phyloP scores from a whole-genome alignment of 2,113 vertebrate genomes.

The Natator depressus region DNA sequence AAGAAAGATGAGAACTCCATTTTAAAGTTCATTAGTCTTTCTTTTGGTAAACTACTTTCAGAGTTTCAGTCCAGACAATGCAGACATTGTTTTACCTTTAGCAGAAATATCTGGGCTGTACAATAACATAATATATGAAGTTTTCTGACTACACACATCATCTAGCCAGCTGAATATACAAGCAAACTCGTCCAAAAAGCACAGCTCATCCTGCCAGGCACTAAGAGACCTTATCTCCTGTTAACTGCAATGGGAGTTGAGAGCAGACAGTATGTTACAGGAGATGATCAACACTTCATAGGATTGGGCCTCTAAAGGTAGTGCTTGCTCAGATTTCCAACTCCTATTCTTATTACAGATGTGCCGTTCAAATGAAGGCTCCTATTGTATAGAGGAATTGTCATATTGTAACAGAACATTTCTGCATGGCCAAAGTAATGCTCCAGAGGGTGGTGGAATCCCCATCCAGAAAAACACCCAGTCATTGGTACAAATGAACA shows the following conservation, averaged over 20 bases:
- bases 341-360: conserved; percentile 36
- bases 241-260: not conserved
- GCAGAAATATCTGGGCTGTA: conserved; percentile 21
- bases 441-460: not conserved
- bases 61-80: not conserved
- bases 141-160: conserved; percentile 17
- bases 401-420: not conserved
- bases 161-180: conserved; percentile 18
- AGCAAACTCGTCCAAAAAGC: not conserved
- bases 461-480: not conserved
- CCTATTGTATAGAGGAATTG: not conserved
- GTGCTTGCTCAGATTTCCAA: conserved; percentile 49
- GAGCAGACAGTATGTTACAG: conserved; percentile 27
- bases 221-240: not conserved
- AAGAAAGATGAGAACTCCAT: not conserved
- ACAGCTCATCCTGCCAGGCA: conserved; percentile 22
- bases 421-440: not conserved
- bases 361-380: conserved; percentile 51
- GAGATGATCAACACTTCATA: conserved; percentile 38
- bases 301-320: not conserved
- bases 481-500: not conserved
- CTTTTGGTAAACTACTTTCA: not conserved
- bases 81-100: conserved; percentile 20
- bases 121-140: conserved; percentile 10
- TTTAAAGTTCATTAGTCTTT: not conserved